Evolutionary conservation across 2,888 invertebrate species (phyloP).

Genomic region (Pyrochroa serraticornis): DNA sequence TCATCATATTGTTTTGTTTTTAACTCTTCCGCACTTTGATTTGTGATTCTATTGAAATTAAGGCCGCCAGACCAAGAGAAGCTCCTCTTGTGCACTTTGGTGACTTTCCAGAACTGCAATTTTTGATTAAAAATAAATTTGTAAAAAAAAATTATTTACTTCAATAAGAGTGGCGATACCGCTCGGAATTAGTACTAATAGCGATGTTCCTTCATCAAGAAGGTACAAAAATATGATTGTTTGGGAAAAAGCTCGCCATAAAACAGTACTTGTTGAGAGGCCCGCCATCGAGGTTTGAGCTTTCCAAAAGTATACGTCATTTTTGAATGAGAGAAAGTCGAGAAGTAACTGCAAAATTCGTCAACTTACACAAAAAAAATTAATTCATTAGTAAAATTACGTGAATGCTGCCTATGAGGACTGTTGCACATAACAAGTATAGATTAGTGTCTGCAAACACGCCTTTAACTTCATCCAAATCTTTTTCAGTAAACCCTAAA

Average conservation of each 20-base stretch:
- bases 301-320: constrained; percentile 95
- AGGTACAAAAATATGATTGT: constrained; percentile 90
- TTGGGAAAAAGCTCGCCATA: constrained; percentile 95
- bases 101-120: constrained; percentile 89
- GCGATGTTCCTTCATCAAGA: constrained; percentile 88
- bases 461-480: constrained; percentile 95
- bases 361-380: not conserved
- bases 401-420: constrained; percentile 90
- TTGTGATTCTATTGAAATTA: constrained; percentile 51
- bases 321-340: constrained; percentile 97
- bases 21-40: constrained; percentile 69
- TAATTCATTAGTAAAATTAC: constrained; percentile 65
- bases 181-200: constrained; percentile 85
- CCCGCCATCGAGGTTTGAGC: constrained; percentile 85
- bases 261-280: constrained; percentile 83
- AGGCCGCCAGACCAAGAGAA: constrained; percentile 53
- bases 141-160: constrained; percentile 59
- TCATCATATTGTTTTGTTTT: constrained; percentile 87
- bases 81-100: constrained; percentile 81
- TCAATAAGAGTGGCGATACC: constrained; percentile 89
- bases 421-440: constrained; percentile 86
- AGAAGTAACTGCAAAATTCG: constrained; percentile 75
- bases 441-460: constrained; percentile 96
- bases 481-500: constrained; percentile 91
- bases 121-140: not conserved